phyloP scores from a whole-genome alignment of 2,888 invertebrate species.

The Chironomus riparius region DNA sequence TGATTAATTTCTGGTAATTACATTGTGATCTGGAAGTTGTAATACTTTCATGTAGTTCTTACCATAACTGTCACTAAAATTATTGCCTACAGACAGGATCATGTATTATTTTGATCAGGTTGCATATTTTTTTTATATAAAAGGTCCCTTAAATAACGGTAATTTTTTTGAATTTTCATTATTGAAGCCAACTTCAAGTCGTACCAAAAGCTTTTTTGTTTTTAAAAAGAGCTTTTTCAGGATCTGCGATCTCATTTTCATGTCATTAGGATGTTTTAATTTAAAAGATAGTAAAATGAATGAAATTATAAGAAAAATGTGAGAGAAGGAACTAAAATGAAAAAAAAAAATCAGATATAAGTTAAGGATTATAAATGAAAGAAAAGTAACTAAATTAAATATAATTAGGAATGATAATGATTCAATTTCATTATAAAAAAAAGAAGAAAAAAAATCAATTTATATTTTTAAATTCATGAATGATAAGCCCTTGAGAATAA shows the following conservation, averaged over 20 bases:
- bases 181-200: background rate
- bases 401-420: background rate
- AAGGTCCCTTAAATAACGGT: background rate
- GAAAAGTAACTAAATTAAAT: slow-evolving; percentile 8
- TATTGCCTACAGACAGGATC: background rate
- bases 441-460: background rate
- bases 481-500: background rate
- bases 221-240: too few relatives aligned
- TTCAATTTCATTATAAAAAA: background rate
- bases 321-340: background rate
- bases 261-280: too few relatives aligned
- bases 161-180: background rate
- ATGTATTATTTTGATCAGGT: background rate
- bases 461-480: slow-evolving; percentile 1
- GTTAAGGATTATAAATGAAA: background rate
- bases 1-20: background rate
- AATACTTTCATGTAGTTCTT: background rate
- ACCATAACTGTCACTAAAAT: background rate
- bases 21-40: background rate
- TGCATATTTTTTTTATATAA: too few relatives aligned
- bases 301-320: background rate
- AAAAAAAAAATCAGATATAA: background rate
- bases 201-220: too few relatives aligned
- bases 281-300: background rate
- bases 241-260: too few relatives aligned